Evolutionary conservation across 2,797 vertebrate species (phyloP), one percentile per base, ranked within the genome.

Genomic region (Pipistrellus kuhlii): DNA sequence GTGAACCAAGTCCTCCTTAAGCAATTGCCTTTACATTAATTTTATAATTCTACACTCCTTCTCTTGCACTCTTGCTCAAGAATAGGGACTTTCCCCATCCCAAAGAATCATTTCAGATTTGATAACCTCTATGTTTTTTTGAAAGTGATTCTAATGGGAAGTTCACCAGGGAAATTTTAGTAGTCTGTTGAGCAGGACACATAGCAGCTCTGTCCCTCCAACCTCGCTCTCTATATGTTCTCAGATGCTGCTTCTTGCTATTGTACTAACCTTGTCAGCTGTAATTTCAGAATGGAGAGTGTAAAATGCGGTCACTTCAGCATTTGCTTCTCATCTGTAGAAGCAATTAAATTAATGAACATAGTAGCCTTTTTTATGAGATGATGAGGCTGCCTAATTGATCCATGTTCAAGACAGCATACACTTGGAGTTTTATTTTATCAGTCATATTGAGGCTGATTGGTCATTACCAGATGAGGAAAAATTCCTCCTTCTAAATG

Each of bases 1-100:
- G 85, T 25, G 92, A 94, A 72, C 53, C 38, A 35, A 91, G 80
- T 32, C 62, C 91, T 89, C 41, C 81, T 93, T 85, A 76, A 90
- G 69, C 71, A 80, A 96, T 5, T 76, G 59, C 87, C 71, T 88
- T 30, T 32, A 41, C 53, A 13, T 51, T 91, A 59, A 66, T 77
- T 82, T 88, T 76, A 48, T 93, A 90, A 85, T 23, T 51, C 75
- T 53, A 59, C 48, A 80, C 94, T 94, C 96, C 59, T 94, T 76
- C 69, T 72, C 85, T 77, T 69, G 53, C 57, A 41, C 27, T 83
- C n/a, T 87, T 57, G 32, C 41, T 95, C n/a, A 51, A 96, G 71
- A 51, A 82, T 69, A 21, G 77, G 71, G 75, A 73, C 38, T 84
- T n/a, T 77, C 57, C 85, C 85, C 75, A 57, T 35, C 59, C 41